Evolutionary conservation across 1,140 invertebrate genomes (phyloP).

Genomic region (Ostrea denselamellosa): DNA sequence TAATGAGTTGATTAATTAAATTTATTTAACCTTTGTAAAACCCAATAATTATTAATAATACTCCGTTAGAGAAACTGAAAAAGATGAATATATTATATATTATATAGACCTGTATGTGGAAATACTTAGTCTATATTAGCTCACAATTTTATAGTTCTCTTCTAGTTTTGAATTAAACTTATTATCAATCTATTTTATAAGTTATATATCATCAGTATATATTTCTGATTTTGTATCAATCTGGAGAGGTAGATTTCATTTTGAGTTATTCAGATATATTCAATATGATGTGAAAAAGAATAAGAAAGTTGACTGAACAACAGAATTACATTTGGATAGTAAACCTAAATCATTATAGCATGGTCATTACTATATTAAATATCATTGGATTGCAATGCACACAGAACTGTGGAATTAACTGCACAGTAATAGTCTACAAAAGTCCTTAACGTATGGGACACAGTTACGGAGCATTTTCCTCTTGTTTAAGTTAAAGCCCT

Average conservation of each 20-base stretch:
- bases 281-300: neutral
- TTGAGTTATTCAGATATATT: neutral
- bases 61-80: neutral
- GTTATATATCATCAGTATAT: neutral
- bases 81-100: neutral
- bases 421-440: neutral
- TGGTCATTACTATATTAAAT: neutral
- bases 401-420: neutral
- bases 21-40: slow-evolving; percentile 20
- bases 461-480: neutral
- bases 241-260: neutral
- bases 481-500: neutral
- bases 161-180: neutral
- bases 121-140: neutral
- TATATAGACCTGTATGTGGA: neutral
- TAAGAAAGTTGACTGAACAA: neutral
- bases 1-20: neutral
- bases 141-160: neutral
- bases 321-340: neutral
- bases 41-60: neutral
- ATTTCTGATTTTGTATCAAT: neutral
- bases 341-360: neutral
- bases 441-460: neutral
- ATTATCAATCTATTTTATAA: neutral
- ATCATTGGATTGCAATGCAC: neutral